Conservation (phyloP, 2,797 vertebrate species). For the Schizopygopsis pylzovi region DNA sequence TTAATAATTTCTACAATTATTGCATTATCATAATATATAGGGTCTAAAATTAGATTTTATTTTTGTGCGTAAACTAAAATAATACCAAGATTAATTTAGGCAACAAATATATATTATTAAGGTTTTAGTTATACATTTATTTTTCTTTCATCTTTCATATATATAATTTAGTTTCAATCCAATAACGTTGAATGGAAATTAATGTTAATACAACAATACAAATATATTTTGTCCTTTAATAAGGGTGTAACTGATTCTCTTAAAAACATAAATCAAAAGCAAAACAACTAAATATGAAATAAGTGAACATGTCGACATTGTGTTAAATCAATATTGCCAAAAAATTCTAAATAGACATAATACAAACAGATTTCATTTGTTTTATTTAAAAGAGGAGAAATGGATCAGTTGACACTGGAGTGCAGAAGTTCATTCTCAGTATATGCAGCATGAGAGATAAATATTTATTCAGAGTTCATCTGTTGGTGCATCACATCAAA, state of each 20-base stretch:
- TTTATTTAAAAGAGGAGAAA: constrained; percentile 74
- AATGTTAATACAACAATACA: neutral
- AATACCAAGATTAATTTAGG: neutral
- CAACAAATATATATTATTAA: too few relatives aligned
- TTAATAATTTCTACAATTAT: neutral
- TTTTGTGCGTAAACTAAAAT: neutral
- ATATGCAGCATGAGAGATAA: constrained; percentile 68
- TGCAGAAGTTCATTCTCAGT: constrained; percentile 70
- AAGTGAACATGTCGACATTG: neutral
- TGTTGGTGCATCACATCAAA: constrained; percentile 35
- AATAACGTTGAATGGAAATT: neutral
- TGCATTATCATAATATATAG: neutral
- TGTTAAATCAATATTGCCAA: neutral
- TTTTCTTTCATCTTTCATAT: neutral
- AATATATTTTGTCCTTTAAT: neutral
- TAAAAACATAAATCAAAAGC: neutral
- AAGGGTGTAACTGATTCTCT: neutral
- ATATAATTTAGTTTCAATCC: neutral
- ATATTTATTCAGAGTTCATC: constrained; percentile 46
- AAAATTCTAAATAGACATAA: neutral
- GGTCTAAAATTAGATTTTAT: neutral
- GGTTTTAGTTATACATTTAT: neutral
- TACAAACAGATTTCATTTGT: constrained; percentile 33
- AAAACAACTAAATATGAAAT: neutral
- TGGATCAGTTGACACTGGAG: constrained; percentile 70